phyloP scores from a whole-genome alignment of 1,140 invertebrate species.

The Scylla paramamosain region DNA sequence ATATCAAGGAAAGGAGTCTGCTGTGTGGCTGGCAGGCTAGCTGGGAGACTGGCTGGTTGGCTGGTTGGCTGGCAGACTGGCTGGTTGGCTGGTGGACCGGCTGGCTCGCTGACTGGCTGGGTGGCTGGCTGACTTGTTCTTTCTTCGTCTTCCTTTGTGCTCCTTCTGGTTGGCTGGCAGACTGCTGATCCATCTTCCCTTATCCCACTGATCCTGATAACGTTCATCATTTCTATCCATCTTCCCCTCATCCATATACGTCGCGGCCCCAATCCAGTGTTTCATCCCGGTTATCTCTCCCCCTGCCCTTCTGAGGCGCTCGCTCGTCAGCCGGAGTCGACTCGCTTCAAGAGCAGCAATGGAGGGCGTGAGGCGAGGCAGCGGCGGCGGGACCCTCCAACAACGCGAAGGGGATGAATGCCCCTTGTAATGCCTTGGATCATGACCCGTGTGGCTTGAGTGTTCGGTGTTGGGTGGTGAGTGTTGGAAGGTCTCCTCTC shows the following conservation, averaged over 20 bases:
- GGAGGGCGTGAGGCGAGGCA: not conserved
- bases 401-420: no score
- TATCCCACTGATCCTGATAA: constrained; percentile 58
- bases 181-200: constrained; percentile 69
- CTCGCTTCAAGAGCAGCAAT: not conserved
- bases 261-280: constrained; percentile 32
- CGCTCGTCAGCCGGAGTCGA: not conserved
- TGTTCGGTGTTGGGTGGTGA: no score
- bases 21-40: not conserved
- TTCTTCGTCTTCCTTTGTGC: not conserved
- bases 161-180: constrained; percentile 13
- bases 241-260: constrained; percentile 69
- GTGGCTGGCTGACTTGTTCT: no score
- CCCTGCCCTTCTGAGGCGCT: not conserved
- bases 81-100: no score
- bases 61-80: no score
- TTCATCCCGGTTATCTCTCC: constrained; percentile 55
- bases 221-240: constrained; percentile 71
- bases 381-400: no score
- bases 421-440: no score
- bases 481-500: not conserved
- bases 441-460: no score
- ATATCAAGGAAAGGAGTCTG: constrained; percentile 36
- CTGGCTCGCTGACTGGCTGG: no score
- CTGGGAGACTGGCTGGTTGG: no score